These are phyloP conservation scores for Sturnira hondurensis DNA, from an alignment of 2,113 vertebrate genomes.

Conservation along the genomic window DNA sequence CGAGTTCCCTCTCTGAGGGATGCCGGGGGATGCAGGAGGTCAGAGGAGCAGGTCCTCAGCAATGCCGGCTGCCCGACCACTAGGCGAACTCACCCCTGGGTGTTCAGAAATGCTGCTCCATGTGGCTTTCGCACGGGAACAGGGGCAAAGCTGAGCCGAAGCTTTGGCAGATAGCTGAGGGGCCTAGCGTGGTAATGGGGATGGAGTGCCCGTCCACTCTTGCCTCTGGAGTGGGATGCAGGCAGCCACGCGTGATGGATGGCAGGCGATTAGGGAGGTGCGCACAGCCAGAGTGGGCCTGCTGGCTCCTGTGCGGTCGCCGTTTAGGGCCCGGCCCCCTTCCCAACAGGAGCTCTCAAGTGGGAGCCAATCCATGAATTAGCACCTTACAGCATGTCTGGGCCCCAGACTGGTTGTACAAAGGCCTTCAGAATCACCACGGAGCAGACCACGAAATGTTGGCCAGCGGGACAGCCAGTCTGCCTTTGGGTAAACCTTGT, in stretches of 20 bases:
- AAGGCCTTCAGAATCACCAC: not conserved
- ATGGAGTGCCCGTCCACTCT: accelerated
- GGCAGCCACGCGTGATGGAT: not conserved
- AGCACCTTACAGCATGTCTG: not conserved
- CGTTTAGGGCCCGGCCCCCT: accelerated
- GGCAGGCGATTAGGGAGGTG: not conserved
- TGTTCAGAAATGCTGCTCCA: not conserved
- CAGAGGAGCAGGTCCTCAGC: not conserved
- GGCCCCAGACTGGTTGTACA: not conserved
- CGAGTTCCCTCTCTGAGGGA: not conserved
- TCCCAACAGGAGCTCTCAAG: not conserved
- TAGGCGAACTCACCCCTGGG: too few relatives aligned
- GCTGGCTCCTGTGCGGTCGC: not conserved
- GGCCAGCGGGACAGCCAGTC: not conserved
- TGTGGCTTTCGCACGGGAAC: not conserved
- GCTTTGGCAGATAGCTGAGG: not conserved
- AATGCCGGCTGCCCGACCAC: accelerated
- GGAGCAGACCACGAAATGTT: not conserved
- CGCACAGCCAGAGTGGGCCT: not conserved
- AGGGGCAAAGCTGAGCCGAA: not conserved
- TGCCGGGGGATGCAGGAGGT: not conserved
- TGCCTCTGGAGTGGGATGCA: not conserved
- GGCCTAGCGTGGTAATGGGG: not conserved
- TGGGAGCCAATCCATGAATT: not conserved
- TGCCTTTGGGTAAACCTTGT: not conserved